phyloP scores from a whole-genome alignment of 2,113 vertebrate genomes.

The Conger conger region DNA sequence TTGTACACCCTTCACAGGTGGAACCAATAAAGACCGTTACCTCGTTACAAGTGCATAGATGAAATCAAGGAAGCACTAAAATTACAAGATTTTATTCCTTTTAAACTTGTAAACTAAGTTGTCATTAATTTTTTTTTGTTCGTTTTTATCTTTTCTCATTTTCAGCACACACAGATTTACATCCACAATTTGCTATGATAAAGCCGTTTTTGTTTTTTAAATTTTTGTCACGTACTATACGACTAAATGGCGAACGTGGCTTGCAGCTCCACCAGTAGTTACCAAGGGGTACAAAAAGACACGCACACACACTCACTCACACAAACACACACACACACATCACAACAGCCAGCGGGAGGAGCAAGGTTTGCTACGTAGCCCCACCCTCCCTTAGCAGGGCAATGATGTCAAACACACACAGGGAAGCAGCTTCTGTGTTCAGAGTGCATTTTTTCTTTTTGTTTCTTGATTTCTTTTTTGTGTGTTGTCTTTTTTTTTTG shows the following conservation, averaged over 20 bases:
- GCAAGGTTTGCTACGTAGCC: slow-evolving; percentile 65
- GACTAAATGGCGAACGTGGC: slow-evolving; percentile 70
- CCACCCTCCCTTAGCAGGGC: slow-evolving; percentile 69
- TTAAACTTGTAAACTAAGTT: slow-evolving; percentile 76
- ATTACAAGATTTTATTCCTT: slow-evolving; percentile 67
- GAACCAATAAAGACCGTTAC: slow-evolving; percentile 60
- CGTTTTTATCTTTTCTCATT: slow-evolving; percentile 57
- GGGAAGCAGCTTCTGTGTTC: slow-evolving; percentile 82
- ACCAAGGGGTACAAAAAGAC: slow-evolving; percentile 46
- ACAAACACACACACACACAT: slow-evolving; percentile 64
- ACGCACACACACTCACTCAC: slow-evolving; percentile 61
- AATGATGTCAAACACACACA: slow-evolving; percentile 82
- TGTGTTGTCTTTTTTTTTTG: slow-evolving; percentile 33
- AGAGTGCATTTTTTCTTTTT: slow-evolving; percentile 31
- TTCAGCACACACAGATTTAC: slow-evolving; percentile 58
- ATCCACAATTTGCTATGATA: slow-evolving; percentile 70
- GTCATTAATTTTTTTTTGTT: slow-evolving; percentile 62
- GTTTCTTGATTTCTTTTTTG: slow-evolving; percentile 23
- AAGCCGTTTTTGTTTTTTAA: slow-evolving; percentile 58
- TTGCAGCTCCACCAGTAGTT: slow-evolving; percentile 67
- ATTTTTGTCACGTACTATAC: slow-evolving; percentile 49
- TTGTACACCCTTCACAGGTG: slow-evolving; percentile 40
- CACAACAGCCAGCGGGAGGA: slow-evolving; percentile 77
- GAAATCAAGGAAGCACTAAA: slow-evolving; percentile 97
- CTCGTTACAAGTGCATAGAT: slow-evolving; percentile 98